Evolutionary conservation across 2,797 vertebrate species (phyloP).

Genomic region (Linurgus olivaceus): DNA sequence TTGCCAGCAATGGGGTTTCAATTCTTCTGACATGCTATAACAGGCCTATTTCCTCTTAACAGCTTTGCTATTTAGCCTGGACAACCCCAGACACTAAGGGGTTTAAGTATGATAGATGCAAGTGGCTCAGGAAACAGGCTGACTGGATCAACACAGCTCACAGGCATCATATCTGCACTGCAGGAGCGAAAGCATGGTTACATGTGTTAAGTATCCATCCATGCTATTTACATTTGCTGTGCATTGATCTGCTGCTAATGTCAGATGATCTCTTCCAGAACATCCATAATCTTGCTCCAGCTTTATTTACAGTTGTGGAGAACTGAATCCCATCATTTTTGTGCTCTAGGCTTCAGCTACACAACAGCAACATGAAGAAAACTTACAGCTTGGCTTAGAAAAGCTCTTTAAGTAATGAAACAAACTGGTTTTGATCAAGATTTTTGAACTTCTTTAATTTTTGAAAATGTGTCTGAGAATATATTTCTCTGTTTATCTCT

Average conservation of each 20-base stretch:
- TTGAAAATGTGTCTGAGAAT: background rate
- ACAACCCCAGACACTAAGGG: background rate
- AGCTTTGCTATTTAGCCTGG: background rate
- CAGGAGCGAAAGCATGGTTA: fast-evolving
- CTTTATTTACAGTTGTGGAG: background rate
- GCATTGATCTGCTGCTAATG: fast-evolving
- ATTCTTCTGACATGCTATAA: fast-evolving
- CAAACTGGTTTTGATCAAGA: background rate
- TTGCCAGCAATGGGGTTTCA: background rate
- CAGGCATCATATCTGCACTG: background rate
- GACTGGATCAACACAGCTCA: background rate
- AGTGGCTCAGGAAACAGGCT: background rate
- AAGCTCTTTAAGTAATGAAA: background rate
- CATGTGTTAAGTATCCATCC: no score
- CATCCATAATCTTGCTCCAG: fast-evolving
- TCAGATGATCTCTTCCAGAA: background rate
- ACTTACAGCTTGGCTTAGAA: background rate
- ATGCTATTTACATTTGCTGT: background rate
- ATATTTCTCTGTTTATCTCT: background rate
- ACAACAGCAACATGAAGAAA: fast-evolving
- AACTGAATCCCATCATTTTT: background rate
- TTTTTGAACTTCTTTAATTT: background rate
- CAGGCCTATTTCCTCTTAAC: background rate
- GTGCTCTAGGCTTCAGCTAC: background rate
- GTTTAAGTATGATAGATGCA: background rate